Evolutionary conservation across 2,113 vertebrate genomes (phyloP), one percentile per base, ranked within the genome.

Genomic region (Axis porcinus): DNA sequence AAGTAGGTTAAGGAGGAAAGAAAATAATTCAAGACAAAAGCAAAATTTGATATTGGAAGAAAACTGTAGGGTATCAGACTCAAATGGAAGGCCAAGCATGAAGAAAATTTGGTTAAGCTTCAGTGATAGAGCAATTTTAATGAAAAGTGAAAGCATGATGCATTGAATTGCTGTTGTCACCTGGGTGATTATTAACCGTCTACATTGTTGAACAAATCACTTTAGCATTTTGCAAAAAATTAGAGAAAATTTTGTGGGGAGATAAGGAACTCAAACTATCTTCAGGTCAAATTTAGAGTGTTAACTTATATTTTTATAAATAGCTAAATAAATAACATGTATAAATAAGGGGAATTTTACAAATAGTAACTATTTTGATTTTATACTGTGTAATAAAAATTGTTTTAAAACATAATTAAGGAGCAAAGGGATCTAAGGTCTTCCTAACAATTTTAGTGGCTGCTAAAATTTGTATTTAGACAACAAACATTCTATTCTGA

Each of bases 1-100:
- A 97, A 95, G 62, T 40, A 87, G 95, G 97, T 98, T 98, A 97
- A 95, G 57, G 86, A 79, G 57, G 27, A 95, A 95, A 28, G 52
- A 62, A 88, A 92, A 94, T 87, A 94, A 91, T 79, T 86, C 67
- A 89, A 86, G 67, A 91, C 52, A 79, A 89, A 89, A 81, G 52
- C n/a, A 91, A 86, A 86, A 79, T 40, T 25, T 93, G 47, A 93
- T 82, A 78, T 8, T 89, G 10, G 7, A 84, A 21, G 90, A 82
- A 90, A 95, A 93, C 36, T 40, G 9, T 40, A 76, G n/a, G 55
- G 28, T 47, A 28, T 87, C 36, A 55, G 30, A 60, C 74, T 94
- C 93, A 93, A 82, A 50, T 6, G 23, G 25, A 82, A 4, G 21
- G 21, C 60, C 15, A 96, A 81, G 40, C 27, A 86, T 85, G 76